A percentile compares a stretch with the other conserved stretches of the same genome.
Conservation (phyloP, 30 jellyfish, hydroid and myxozoan genomes). For the Aurelia coerulea region DNA sequence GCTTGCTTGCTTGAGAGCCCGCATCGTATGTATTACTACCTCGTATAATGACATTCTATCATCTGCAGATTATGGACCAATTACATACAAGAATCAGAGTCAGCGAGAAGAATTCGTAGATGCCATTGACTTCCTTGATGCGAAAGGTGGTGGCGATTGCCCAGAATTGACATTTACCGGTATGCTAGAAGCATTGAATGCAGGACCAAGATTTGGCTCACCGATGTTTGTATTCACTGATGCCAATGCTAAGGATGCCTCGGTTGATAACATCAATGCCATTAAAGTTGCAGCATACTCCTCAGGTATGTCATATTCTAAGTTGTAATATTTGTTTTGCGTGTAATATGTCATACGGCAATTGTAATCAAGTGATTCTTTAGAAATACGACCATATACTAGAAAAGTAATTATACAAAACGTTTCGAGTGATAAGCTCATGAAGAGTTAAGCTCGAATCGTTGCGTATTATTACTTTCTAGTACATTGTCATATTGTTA, state of each 20-base stretch:
- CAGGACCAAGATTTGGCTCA: conserved; percentile 89
- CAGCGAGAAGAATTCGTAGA: conserved; percentile 67
- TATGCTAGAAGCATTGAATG: conserved; percentile 86
- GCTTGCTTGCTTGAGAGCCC: background rate
- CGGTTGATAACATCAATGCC: conserved; percentile 73
- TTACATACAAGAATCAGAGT: conserved; percentile 57
- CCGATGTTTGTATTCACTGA: conserved; percentile 96
- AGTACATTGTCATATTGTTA: too few species aligned
- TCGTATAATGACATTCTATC: background rate
- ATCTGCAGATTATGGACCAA: conserved; percentile 74
- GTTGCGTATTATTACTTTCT: too few species aligned
- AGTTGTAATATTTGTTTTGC: too few species aligned
- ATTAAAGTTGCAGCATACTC: conserved; percentile 83
- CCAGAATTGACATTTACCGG: conserved; percentile 91
- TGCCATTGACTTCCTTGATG: conserved; percentile 66
- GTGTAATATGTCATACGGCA: too few species aligned
- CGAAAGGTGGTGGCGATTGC: conserved; percentile 94
- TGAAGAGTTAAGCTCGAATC: too few species aligned
- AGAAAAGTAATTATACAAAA: too few species aligned
- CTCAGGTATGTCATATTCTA: background rate
- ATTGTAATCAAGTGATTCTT: too few species aligned
- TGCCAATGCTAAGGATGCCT: conserved; percentile 88
- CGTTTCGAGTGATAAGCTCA: too few species aligned
- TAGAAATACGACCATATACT: too few species aligned
- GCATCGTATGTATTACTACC: too few species aligned